Evolutionary conservation across 2,113 vertebrate genomes (phyloP).

Genomic region (Struthio camelus): DNA sequence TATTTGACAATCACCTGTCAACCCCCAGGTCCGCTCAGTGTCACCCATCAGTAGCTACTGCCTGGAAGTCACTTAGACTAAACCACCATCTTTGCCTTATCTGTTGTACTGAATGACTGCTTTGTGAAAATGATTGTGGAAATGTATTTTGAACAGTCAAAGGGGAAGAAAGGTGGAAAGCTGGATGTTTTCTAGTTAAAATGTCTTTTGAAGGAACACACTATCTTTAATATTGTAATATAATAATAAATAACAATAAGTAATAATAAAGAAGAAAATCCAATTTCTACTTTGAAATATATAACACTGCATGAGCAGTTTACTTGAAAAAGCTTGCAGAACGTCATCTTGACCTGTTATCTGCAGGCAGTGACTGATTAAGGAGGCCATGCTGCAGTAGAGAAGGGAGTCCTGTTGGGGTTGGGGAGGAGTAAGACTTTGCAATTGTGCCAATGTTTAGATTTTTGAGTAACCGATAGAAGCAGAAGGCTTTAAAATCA

Average conservation of each 20-base stretch:
- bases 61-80: background rate
- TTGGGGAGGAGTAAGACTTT: background rate
- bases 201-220: background rate
- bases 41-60: background rate
- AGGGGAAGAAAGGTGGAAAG: background rate
- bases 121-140: background rate
- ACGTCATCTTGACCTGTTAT: background rate
- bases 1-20: background rate
- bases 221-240: no score
- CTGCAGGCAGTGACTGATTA: background rate
- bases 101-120: background rate
- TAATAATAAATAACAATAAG: no score
- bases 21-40: background rate
- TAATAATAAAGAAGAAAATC: background rate
- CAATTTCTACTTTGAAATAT: background rate
- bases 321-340: background rate
- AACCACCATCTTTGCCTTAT: background rate
- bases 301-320: accelerated
- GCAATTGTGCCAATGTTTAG: background rate
- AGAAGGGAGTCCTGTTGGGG: background rate
- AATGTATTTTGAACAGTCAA: background rate
- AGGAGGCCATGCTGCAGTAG: background rate
- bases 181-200: background rate
- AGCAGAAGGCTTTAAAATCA: background rate
- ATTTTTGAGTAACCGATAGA: background rate